phyloP scores from a whole-genome alignment of 2,797 vertebrate species.

The Cheirogaleus major region DNA sequence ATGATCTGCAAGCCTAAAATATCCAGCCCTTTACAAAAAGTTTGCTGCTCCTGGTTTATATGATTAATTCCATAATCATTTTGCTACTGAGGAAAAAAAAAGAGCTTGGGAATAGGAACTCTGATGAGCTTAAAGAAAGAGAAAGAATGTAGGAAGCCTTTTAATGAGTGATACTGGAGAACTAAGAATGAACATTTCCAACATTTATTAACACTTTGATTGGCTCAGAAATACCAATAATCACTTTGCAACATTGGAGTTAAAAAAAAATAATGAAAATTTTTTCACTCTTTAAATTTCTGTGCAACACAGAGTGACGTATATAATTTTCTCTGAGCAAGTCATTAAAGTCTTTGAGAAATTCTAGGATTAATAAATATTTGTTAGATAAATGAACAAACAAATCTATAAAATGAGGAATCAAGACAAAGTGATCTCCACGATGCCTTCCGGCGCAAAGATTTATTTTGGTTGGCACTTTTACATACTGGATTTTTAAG shows the following conservation, averaged over 20 bases:
- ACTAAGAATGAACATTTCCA: background rate
- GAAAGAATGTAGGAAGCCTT: background rate
- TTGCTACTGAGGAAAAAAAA: background rate
- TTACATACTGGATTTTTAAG: background rate
- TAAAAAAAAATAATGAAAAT: background rate
- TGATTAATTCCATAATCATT: background rate
- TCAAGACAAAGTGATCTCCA: background rate
- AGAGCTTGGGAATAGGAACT: background rate
- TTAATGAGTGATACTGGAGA: background rate
- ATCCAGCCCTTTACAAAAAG: background rate
- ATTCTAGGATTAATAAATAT: background rate
- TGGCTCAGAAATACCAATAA: background rate
- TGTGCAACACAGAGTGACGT: background rate
- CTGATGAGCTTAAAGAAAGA: background rate
- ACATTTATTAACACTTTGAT: background rate
- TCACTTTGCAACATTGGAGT: background rate
- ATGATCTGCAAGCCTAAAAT: background rate
- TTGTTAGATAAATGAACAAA: slow-evolving; percentile 13
- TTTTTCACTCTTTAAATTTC: background rate
- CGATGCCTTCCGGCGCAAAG: background rate
- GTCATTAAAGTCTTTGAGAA: slow-evolving; percentile 10
- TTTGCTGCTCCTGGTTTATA: background rate
- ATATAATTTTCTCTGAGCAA: slow-evolving; percentile 24
- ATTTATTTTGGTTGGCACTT: background rate
- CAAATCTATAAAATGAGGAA: background rate